Conservation (phyloP, 2,113 vertebrate species). For the Parus major region DNA sequence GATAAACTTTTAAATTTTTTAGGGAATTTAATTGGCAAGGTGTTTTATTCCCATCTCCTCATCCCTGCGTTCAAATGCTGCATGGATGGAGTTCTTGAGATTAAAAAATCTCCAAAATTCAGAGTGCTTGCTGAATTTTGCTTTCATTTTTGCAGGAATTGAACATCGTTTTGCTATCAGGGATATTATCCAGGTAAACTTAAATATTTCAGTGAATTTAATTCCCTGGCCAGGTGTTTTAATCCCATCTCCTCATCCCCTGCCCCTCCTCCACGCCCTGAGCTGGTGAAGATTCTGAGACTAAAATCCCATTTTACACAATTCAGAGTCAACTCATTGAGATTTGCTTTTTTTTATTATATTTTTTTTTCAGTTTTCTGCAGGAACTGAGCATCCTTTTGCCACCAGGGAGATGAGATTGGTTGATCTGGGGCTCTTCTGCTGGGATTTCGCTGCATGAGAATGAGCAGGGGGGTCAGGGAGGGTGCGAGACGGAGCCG, state of each 20-base stretch:
- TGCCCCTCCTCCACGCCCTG: not conserved
- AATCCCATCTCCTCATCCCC: not conserved
- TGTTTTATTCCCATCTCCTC: slow-evolving; percentile 62
- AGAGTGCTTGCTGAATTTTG: not conserved
- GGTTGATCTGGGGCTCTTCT: fast-evolving
- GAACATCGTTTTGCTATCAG: not conserved
- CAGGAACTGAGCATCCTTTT: slow-evolving; percentile 17
- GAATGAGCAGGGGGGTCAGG: not conserved
- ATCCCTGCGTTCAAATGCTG: not conserved
- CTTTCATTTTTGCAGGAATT: not conserved
- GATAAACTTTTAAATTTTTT: not conserved
- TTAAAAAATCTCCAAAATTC: not conserved
- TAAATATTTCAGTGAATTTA: not conserved
- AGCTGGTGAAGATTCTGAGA: not conserved
- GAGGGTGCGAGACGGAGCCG: slow-evolving; percentile 32
- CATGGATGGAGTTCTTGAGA: not conserved
- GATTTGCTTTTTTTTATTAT: not conserved
- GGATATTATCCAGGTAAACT: not conserved
- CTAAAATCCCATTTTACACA: not conserved
- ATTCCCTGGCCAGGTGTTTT: not conserved
- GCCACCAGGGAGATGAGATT: not conserved
- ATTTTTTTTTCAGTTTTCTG: not conserved
- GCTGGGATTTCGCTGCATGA: not conserved
- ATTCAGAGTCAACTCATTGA: not conserved
- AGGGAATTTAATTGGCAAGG: not conserved